Evolutionary conservation across 2,113 vertebrate genomes (phyloP).

Genomic region (Colossoma macropomum): DNA sequence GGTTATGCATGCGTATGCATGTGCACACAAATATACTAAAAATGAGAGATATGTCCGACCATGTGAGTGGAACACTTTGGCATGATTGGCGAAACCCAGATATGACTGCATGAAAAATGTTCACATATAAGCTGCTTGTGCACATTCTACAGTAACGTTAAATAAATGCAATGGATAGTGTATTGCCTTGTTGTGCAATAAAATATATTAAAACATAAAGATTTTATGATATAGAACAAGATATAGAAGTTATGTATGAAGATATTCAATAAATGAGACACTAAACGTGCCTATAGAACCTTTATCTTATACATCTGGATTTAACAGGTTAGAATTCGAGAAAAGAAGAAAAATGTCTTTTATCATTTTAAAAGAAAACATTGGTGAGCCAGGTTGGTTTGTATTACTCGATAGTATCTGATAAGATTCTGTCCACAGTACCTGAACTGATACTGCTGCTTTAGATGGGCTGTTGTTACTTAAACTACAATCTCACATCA

Average conservation of each 20-base stretch:
- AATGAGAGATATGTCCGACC: slow-evolving; percentile 4
- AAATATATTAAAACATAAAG: slow-evolving; percentile 9
- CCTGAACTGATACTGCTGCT: not conserved
- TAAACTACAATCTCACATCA: not conserved
- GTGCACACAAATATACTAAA: slow-evolving; percentile 27
- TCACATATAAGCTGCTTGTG: slow-evolving; percentile 1
- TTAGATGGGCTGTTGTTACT: not conserved
- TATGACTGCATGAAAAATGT: slow-evolving; percentile 4
- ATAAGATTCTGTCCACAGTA: not conserved
- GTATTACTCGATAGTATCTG: not conserved
- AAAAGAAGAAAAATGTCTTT: not conserved
- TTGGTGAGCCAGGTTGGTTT: not conserved
- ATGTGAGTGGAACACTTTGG: slow-evolving; percentile 13
- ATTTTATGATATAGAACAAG: slow-evolving; percentile 20
- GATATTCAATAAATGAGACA: not conserved
- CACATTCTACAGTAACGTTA: slow-evolving; percentile 8
- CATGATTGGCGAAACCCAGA: not conserved
- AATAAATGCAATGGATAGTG: slow-evolving; percentile 5
- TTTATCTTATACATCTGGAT: slow-evolving; percentile 7
- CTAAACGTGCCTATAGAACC: slow-evolving; percentile 17
- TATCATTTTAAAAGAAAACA: not conserved
- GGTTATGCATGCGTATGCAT: not conserved
- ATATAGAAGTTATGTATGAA: not conserved
- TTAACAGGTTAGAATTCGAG: not conserved
- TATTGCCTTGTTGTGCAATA: slow-evolving; percentile 20